Percentiles rank a stretch among this genome's conserved stretches.
phyloP scores from a whole-genome alignment of 2,888 invertebrate species.

The Coenonympha glycerion region DNA sequence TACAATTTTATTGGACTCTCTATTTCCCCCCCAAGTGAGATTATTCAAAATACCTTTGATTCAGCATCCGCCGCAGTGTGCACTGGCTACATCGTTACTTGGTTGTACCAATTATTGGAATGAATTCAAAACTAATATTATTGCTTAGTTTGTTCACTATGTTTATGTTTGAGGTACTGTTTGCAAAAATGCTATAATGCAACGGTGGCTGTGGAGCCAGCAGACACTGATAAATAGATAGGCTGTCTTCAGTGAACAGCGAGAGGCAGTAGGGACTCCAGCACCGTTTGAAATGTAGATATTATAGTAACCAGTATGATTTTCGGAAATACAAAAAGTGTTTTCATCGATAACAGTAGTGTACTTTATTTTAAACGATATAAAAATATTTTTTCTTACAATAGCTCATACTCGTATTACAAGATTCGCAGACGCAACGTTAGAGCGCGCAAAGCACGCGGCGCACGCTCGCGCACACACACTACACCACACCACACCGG shows the following conservation, averaged over 20 bases:
- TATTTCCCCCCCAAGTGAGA: no score
- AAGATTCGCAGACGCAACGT: no score
- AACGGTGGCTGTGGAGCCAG: neutral
- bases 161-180: constrained; percentile 2
- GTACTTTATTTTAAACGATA: constrained; percentile 71
- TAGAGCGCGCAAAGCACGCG: constrained; percentile 18
- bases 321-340: constrained; percentile 60
- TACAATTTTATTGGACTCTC: no score
- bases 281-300: constrained; percentile 66
- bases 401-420: constrained; percentile 53
- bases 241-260: no score
- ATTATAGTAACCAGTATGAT: constrained; percentile 44
- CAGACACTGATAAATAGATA: no score
- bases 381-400: constrained; percentile 71
- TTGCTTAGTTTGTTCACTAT: constrained; percentile 11
- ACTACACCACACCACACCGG: constrained; percentile 33
- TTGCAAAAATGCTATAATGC: constrained; percentile 1
- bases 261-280: constrained; percentile 41
- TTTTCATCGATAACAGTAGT: constrained; percentile 61
- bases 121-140: no score
- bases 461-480: constrained; percentile 18
- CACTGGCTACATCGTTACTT: no score
- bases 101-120: no score
- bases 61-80: no score
- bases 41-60: no score